A percentile compares a stretch with the other conserved stretches of the same genome.
phyloP scores from a whole-genome alignment of 2,888 invertebrate species.

The Idaea dimidiata region DNA sequence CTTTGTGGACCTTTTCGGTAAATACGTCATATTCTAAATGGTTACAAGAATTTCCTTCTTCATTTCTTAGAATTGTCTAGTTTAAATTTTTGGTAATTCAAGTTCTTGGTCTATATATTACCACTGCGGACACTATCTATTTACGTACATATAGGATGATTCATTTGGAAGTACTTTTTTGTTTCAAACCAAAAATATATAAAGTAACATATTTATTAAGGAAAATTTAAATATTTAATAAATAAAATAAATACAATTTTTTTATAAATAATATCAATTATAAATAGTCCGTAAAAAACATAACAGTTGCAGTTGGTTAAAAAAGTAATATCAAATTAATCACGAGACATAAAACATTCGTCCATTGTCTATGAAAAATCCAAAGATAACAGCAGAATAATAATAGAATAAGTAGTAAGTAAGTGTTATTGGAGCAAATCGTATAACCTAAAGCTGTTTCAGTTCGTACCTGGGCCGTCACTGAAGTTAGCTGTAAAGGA shows the following conservation, averaged over 20 bases:
- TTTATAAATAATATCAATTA: no score
- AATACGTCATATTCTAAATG: not conserved
- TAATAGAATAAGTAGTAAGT: slow-evolving; percentile 36
- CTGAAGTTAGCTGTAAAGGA: slow-evolving; percentile 78
- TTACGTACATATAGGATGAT: no score
- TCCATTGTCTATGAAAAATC: slow-evolving; percentile 14
- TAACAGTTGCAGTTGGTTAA: no score
- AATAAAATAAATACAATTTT: no score
- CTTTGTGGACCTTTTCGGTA: not conserved
- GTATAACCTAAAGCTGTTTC: slow-evolving; percentile 56
- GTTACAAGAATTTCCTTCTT: not conserved
- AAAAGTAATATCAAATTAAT: no score
- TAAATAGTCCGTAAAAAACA: no score
- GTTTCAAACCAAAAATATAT: no score
- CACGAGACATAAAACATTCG: not conserved
- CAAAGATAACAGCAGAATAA: no score
- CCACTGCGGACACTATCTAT: no score
- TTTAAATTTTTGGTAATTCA: not conserved
- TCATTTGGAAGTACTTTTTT: no score
- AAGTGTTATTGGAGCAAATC: slow-evolving; percentile 32
- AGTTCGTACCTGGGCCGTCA: slow-evolving; percentile 59
- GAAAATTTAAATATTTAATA: no score
- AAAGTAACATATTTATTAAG: no score
- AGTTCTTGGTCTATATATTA: not conserved
- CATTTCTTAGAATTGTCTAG: not conserved